Evolutionary conservation across 2,797 vertebrate genomes (phyloP).

Genomic region (Apogon hyalosoma): DNA sequence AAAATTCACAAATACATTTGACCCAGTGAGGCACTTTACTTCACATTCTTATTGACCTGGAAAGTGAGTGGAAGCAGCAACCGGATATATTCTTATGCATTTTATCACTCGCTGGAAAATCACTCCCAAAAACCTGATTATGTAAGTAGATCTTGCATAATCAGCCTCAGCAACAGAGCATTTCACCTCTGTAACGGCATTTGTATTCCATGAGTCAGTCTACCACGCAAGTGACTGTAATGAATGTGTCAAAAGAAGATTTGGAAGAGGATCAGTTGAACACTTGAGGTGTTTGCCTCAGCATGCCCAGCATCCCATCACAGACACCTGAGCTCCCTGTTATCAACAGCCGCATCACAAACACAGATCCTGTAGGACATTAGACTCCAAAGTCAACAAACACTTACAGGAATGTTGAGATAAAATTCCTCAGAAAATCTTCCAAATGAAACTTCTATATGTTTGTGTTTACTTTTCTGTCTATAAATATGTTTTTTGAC

Average conservation of each 20-base stretch:
- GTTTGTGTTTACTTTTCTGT: constrained; percentile 18
- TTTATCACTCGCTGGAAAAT: constrained; percentile 40
- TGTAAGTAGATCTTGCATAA: constrained; percentile 48
- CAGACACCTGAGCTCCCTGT: constrained; percentile 57
- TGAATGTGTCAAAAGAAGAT: constrained; percentile 45
- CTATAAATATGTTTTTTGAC: no score
- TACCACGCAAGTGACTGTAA: constrained; percentile 43
- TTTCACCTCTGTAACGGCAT: constrained; percentile 38
- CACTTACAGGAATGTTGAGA: constrained; percentile 55
- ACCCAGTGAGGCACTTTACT: constrained; percentile 12
- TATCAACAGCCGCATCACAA: constrained; percentile 61
- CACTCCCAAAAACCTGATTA: constrained; percentile 42
- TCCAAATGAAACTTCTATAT: constrained; percentile 13
- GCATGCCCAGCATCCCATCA: constrained; percentile 43
- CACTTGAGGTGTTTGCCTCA: constrained; percentile 23
- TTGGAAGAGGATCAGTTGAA: constrained; percentile 26
- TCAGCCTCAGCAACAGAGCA: constrained; percentile 32
- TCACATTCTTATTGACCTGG: constrained; percentile 33
- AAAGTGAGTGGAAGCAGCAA: constrained; percentile 45
- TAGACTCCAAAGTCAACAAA: constrained; percentile 44
- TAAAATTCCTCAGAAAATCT: constrained; percentile 45
- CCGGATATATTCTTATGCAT: constrained; percentile 31
- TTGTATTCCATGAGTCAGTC: constrained; percentile 41
- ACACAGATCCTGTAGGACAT: constrained; percentile 32
- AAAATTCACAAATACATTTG: constrained; percentile 32